Conservation (phyloP, 2,888 invertebrate species). For the Stenichneumon culpator region DNA sequence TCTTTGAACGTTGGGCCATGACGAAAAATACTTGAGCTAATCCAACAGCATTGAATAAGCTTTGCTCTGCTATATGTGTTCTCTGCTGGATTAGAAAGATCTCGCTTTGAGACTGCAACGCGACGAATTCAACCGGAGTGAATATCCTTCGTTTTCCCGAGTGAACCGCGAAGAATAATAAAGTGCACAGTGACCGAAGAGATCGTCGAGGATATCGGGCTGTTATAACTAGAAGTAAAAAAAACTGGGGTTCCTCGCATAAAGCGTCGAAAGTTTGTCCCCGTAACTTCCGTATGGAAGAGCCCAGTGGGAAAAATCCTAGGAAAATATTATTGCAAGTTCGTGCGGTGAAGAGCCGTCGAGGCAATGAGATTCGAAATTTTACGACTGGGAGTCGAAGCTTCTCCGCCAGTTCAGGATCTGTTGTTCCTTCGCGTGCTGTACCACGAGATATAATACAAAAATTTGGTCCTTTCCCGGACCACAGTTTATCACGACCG, state of each 20-base stretch:
- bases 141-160: slow-evolving; percentile 27
- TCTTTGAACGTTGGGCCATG: slow-evolving; percentile 4
- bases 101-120: slow-evolving; percentile 18
- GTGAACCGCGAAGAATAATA: slow-evolving; percentile 51
- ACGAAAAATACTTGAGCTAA: slow-evolving; percentile 57
- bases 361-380: slow-evolving; percentile 58
- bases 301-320: slow-evolving; percentile 60
- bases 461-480: slow-evolving; percentile 72
- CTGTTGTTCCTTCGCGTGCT: slow-evolving; percentile 53
- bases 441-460: slow-evolving; percentile 47
- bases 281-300: not conserved
- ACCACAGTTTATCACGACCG: slow-evolving; percentile 47
- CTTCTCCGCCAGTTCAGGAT: slow-evolving; percentile 3
- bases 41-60: slow-evolving; percentile 58
- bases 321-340: slow-evolving; percentile 80
- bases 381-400: slow-evolving; percentile 42
- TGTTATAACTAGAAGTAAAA: slow-evolving; percentile 12
- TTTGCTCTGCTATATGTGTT: slow-evolving; percentile 25
- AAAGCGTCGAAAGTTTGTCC: slow-evolving; percentile 25
- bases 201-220: slow-evolving; percentile 19
- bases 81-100: slow-evolving; percentile 44
- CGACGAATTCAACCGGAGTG: slow-evolving; percentile 11
- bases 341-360: slow-evolving; percentile 40
- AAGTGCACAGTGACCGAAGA: not conserved
- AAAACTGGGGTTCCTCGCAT: slow-evolving; percentile 15